A percentile compares a stretch with the other conserved stretches of the same genome.
phyloP scores from a whole-genome alignment of 2,888 invertebrate species.

The Drosophila neonasuta region DNA sequence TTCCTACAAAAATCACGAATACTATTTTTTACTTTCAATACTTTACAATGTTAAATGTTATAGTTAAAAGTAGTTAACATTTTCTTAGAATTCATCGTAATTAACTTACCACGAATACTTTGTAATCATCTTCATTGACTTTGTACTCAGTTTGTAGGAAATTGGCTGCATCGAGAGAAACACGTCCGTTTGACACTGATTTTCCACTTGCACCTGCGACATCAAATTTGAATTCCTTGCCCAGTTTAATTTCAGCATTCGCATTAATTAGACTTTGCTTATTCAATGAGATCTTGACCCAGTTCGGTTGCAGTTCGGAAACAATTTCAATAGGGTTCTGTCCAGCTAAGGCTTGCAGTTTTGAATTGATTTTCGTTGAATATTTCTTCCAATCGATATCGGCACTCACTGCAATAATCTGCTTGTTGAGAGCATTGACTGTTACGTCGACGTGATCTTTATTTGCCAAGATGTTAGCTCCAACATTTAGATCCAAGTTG shows the following conservation, averaged over 20 bases:
- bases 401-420: slow-evolving; percentile 64
- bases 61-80: background rate
- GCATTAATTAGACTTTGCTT: slow-evolving; percentile 69
- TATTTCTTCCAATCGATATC: slow-evolving; percentile 69
- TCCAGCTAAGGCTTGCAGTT: slow-evolving; percentile 66
- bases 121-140: slow-evolving; percentile 71
- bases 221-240: slow-evolving; percentile 76
- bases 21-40: too few relatives aligned
- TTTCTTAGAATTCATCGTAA: too few relatives aligned
- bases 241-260: slow-evolving; percentile 70
- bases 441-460: slow-evolving; percentile 79
- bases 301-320: slow-evolving; percentile 67
- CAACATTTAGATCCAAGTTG: slow-evolving; percentile 74
- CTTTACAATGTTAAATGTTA: too few relatives aligned
- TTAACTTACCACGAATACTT: slow-evolving; percentile 74
- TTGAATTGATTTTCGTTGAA: slow-evolving; percentile 60
- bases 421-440: slow-evolving; percentile 68
- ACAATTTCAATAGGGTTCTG: slow-evolving; percentile 67
- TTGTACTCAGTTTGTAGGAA: slow-evolving; percentile 78
- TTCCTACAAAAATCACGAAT: too few relatives aligned
- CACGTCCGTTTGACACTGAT: slow-evolving; percentile 71
- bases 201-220: slow-evolving; percentile 62
- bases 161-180: slow-evolving; percentile 77
- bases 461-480: slow-evolving; percentile 69
- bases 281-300: slow-evolving; percentile 64